Evolutionary conservation across 2,797 vertebrate species (phyloP).

Genomic region (Yasuhikotakia modesta): DNA sequence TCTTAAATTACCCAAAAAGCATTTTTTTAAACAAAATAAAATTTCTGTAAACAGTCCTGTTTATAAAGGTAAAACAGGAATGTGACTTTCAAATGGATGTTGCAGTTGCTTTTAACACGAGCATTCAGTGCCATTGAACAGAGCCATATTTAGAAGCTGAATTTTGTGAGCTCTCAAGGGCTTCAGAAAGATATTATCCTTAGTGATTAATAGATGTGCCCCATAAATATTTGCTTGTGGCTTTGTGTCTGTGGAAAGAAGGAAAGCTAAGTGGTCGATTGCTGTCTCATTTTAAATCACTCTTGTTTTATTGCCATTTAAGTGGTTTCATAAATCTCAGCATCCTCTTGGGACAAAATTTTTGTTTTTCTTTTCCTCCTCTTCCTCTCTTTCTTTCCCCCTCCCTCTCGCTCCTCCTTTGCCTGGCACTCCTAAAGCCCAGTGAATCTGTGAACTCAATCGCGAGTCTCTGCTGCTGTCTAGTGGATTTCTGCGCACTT

Average conservation of each 20-base stretch:
- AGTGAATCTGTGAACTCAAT: background rate
- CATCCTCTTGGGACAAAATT: conserved; percentile 15
- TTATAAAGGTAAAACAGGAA: too few species aligned
- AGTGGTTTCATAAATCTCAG: conserved; percentile 35
- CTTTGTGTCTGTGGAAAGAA: conserved; percentile 7
- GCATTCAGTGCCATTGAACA: background rate
- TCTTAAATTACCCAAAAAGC: too few species aligned
- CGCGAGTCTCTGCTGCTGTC: conserved; percentile 45
- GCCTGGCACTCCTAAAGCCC: background rate
- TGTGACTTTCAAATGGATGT: too few species aligned
- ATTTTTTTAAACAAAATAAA: too few species aligned
- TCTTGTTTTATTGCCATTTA: background rate
- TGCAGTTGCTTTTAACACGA: background rate
- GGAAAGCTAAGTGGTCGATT: background rate
- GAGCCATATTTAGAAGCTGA: background rate
- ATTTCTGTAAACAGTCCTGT: too few species aligned
- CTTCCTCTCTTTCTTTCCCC: background rate
- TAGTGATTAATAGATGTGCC: background rate
- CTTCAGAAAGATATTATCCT: background rate
- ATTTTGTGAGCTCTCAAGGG: background rate
- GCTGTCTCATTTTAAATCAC: background rate
- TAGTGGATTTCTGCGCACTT: conserved; percentile 36
- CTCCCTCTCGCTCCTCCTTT: conserved; percentile 11
- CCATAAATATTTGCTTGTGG: background rate
- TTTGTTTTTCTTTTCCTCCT: conserved; percentile 3